Evolutionary conservation across 2,888 invertebrate species (phyloP), one percentile per base, ranked within the genome.

Genomic region (Stenchaetothrips biformis): DNA sequence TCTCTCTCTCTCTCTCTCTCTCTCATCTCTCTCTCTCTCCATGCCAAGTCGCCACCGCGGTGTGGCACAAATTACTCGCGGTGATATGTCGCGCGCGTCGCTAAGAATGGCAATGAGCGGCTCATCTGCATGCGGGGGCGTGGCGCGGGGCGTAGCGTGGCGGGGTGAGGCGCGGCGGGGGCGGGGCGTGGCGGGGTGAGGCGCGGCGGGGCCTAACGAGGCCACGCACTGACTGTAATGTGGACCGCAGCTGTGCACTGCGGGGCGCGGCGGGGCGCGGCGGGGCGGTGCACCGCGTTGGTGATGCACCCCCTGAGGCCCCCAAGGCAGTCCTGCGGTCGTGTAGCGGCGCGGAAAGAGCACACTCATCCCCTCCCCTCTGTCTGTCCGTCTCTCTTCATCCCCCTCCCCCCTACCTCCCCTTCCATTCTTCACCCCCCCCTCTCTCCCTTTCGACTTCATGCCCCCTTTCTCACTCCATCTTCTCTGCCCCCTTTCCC

Each of bases 21-120:
- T 4, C 37, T 37, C 37, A n/a, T 37, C 37, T 1, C 37, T 37
- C 37, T 37, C 37, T 1, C 37, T 37, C 37, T 37, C 37, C 37
- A 1, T 4, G 37, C 37, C 37, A 37, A 37, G 37, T 37, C 37
- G 37, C 37, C 67, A 25, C 67, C 67, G 67, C 67, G 25, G 21
- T 74, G 25, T 74, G 67, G 67, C 67, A 74, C 67, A 74, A 74
- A 74, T 74, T 74, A 74, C 67, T 25, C 67, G 67, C 67, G 25
- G 67, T 74, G 67, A 74, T 74, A 74, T 74, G 67, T 74, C 67
- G 67, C 67, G 9, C 67, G 67, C 67, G 59, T 59, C 59, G 67
- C 67, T 74, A 74, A 74, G 67, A 74, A 74, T 74, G 67, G 67
- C 67, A 74, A 74, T 74, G 67, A 74, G 67, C 53, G 21, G 67